Evolutionary conservation across 2,113 vertebrate genomes (phyloP).

Genomic region (Stegostoma tigrinum): DNA sequence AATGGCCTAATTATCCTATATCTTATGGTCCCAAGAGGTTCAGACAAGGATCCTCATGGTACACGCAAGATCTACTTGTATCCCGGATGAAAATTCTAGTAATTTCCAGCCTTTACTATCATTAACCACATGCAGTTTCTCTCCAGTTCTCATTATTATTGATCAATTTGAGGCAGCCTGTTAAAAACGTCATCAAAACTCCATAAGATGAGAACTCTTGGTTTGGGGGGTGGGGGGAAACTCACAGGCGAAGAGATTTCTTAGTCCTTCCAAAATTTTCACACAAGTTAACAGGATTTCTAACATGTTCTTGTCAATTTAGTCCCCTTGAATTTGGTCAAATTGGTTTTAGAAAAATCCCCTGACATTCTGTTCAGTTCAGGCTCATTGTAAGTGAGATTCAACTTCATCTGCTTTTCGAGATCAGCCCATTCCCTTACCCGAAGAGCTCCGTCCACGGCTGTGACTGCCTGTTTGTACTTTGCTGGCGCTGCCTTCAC

Average conservation of each 20-base stretch:
- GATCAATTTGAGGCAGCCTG: not conserved
- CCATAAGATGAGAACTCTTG: not conserved
- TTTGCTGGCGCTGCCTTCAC: conserved; percentile 41
- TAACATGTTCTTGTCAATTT: not conserved
- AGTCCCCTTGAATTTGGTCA: not conserved
- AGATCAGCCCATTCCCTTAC: conserved; percentile 16
- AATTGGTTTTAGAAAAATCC: not conserved
- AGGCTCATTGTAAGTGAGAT: not conserved
- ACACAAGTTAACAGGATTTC: not conserved
- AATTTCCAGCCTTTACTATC: not conserved
- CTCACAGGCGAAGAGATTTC: not conserved
- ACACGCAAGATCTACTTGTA: not conserved
- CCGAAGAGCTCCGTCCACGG: conserved; percentile 62
- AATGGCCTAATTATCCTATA: too few relatives aligned
- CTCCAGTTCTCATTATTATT: not conserved
- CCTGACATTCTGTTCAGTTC: not conserved
- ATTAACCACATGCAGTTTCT: not conserved
- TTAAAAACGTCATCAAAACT: not conserved
- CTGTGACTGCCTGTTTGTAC: conserved; percentile 46
- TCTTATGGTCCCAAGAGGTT: not conserved
- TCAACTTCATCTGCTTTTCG: too few relatives aligned
- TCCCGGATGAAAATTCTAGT: not conserved
- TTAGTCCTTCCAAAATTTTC: not conserved
- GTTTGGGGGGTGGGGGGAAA: too few relatives aligned
- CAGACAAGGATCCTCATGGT: not conserved